Conservation (phyloP, 2,888 invertebrate species). For the Metallyticus violacea region DNA sequence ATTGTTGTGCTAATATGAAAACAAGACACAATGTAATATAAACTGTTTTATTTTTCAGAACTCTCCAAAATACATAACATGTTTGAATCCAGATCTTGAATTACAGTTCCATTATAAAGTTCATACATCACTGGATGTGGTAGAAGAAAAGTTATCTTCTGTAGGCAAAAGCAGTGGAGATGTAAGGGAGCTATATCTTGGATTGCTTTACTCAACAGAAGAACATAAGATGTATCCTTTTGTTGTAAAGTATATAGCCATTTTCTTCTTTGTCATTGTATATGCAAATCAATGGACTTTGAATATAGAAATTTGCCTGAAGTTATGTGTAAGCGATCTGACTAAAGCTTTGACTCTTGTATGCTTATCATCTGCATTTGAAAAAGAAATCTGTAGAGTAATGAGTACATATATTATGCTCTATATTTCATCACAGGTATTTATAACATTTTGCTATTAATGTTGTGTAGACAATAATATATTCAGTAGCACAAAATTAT, state of each 20-base stretch:
- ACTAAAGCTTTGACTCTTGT: no score
- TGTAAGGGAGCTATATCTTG: slow-evolving; percentile 84
- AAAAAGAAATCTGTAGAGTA: no score
- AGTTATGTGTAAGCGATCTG: no score
- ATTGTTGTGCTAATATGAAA: background rate
- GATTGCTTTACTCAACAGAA: slow-evolving; percentile 88
- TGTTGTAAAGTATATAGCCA: background rate
- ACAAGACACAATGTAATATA: background rate
- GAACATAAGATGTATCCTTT: slow-evolving; percentile 86
- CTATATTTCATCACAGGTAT: no score
- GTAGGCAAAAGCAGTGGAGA: slow-evolving; percentile 62
- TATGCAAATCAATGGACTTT: background rate
- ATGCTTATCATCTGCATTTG: no score
- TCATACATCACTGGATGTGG: slow-evolving; percentile 84
- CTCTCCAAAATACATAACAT: slow-evolving; percentile 84
- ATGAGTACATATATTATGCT: no score
- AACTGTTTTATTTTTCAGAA: slow-evolving; percentile 61
- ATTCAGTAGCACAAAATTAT: no score
- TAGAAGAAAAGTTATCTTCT: slow-evolving; percentile 75
- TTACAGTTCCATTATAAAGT: slow-evolving; percentile 90
- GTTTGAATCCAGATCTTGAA: slow-evolving; percentile 74
- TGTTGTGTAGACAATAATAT: no score
- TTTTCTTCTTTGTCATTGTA: background rate
- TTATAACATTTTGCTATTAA: no score
- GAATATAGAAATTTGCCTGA: no score